These are phyloP conservation scores for Polypterus bichir DNA, from an alignment of 2,113 vertebrate species.

Conservation along the genomic window DNA sequence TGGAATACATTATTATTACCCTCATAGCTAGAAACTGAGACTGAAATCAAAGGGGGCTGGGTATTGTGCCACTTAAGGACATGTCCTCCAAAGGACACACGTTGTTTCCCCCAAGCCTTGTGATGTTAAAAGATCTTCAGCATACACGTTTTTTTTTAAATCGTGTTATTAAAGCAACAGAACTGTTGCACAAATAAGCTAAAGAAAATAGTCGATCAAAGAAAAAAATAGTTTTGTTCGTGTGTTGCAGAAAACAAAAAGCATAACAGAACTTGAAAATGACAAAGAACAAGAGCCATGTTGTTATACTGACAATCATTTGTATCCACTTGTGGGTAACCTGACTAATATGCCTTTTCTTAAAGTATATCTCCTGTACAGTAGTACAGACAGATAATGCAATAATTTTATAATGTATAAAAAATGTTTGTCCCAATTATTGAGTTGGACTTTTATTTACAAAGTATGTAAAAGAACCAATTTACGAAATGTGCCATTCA, in stretches of 20 bases:
- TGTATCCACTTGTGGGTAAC: conserved; percentile 28
- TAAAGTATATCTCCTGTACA: conserved; percentile 30
- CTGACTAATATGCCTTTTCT: conserved; percentile 37
- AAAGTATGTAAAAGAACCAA: conserved; percentile 42
- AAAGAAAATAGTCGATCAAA: too few species aligned
- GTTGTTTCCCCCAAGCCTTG: too few species aligned
- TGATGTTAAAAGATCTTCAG: too few species aligned
- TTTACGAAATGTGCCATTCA: conserved; percentile 57
- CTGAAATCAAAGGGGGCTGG: too few species aligned
- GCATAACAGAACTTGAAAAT: not conserved
- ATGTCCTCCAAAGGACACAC: too few species aligned
- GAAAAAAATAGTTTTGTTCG: too few species aligned
- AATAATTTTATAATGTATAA: conserved; percentile 54
- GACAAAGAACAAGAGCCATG: conserved; percentile 31
- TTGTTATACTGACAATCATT: conserved; percentile 68
- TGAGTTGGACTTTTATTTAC: conserved; percentile 40
- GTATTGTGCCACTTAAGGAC: too few species aligned
- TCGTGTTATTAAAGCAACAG: too few species aligned
- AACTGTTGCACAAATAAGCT: too few species aligned
- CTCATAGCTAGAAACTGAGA: too few species aligned
- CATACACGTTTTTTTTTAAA: too few species aligned
- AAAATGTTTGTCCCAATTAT: conserved; percentile 42
- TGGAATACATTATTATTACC: too few species aligned
- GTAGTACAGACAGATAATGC: conserved; percentile 55
- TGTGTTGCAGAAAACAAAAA: conserved; percentile 1